Evolutionary conservation across 2,888 invertebrate species (phyloP).

Genomic region (Agrochola litura): DNA sequence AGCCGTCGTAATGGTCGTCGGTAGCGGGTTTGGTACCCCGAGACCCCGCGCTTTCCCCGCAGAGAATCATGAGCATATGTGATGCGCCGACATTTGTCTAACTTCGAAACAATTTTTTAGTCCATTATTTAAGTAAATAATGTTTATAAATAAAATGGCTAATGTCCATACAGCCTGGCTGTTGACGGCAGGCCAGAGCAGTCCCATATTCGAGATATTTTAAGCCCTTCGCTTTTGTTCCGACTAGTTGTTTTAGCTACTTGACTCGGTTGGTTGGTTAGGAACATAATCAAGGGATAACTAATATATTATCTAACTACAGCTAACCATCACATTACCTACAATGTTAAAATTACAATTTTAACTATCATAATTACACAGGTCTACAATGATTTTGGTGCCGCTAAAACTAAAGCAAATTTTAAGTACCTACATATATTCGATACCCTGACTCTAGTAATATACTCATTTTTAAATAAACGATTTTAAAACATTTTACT

Average conservation of each 20-base stretch:
- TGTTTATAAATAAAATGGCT: constrained; percentile 58
- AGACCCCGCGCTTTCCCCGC: no score
- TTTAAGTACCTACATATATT: no score
- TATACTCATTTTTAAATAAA: no score
- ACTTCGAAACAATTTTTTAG: constrained; percentile 25
- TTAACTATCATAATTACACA: no score
- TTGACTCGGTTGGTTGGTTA: constrained; percentile 14
- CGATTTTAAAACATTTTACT: no score
- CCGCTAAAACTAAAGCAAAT: no score
- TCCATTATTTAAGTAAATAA: constrained; percentile 38
- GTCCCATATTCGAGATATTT: constrained; percentile 64
- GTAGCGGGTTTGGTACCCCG: no score
- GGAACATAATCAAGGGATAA: neutral
- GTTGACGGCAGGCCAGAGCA: constrained; percentile 64
- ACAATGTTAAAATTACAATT: neutral
- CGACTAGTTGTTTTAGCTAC: constrained; percentile 42
- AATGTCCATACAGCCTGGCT: constrained; percentile 50
- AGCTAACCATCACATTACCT: neutral
- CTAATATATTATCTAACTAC: neutral
- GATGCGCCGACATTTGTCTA: no score
- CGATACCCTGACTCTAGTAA: no score
- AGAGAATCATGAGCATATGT: no score
- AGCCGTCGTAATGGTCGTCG: no score
- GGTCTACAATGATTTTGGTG: no score
- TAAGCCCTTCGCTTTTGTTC: constrained; percentile 59